Evolutionary conservation across 2,888 invertebrate genomes (phyloP).

Genomic region (Eupithecia tripunctaria): DNA sequence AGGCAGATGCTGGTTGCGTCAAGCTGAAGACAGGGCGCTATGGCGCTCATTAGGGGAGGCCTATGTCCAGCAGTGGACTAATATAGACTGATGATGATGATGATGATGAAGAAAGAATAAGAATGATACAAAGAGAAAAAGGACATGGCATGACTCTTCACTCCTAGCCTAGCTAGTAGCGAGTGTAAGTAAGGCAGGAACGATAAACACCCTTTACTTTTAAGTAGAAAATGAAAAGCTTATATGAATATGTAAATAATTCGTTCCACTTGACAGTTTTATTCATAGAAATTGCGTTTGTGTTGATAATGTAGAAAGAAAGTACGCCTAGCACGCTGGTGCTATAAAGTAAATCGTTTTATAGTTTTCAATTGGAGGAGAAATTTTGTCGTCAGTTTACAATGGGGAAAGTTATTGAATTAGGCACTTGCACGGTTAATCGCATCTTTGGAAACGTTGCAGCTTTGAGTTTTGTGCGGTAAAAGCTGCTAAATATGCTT

Average conservation of each 20-base stretch:
- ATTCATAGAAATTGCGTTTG: conserved; percentile 8
- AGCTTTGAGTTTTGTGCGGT: background rate
- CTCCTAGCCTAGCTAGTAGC: background rate
- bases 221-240: background rate
- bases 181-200: background rate
- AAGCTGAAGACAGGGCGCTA: no score
- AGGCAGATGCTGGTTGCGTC: no score
- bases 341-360: conserved; percentile 11
- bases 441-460: conserved; percentile 49
- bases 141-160: background rate
- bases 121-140: background rate
- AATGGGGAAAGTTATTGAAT: conserved; percentile 65
- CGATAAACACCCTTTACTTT: background rate
- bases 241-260: conserved; percentile 6
- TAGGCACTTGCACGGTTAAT: conserved; percentile 61
- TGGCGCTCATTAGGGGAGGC: no score
- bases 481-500: background rate
- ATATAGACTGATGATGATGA: no score
- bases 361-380: conserved; percentile 12
- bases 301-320: conserved; percentile 3
- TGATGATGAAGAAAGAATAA: no score
- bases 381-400: conserved; percentile 30
- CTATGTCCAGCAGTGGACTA: no score
- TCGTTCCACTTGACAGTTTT: conserved; percentile 8
- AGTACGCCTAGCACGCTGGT: background rate